These are phyloP conservation scores for Xestia rhomboidea DNA, from an alignment of 2,888 invertebrate species.

Conservation along the genomic window DNA sequence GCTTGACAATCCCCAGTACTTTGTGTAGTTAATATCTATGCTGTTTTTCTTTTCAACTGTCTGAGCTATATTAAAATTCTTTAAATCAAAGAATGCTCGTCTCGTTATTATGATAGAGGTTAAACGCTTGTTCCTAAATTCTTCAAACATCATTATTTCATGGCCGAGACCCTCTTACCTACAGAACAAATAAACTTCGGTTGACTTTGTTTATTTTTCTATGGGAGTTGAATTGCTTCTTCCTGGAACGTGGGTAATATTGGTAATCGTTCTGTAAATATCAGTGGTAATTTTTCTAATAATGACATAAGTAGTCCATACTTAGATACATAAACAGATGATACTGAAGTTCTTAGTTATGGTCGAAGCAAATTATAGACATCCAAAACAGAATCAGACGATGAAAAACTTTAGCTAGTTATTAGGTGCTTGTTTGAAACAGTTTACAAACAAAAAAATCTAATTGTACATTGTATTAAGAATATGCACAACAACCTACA, in stretches of 20 bases:
- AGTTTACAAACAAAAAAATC: slow-evolving; percentile 57
- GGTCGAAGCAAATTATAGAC: slow-evolving; percentile 44
- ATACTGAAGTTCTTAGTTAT: slow-evolving; percentile 11
- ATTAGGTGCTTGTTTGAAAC: slow-evolving; percentile 53
- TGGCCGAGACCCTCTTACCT: slow-evolving; percentile 80
- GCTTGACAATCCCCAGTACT: slow-evolving; percentile 57
- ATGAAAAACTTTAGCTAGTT: slow-evolving; percentile 32
- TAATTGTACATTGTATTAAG: slow-evolving; percentile 69
- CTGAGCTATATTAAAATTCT: slow-evolving; percentile 69
- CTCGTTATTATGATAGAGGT: slow-evolving; percentile 69
- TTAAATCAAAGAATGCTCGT: slow-evolving; percentile 69
- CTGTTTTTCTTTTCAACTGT: slow-evolving; percentile 45
- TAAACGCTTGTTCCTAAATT: slow-evolving; percentile 78
- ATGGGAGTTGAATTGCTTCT: slow-evolving; percentile 85
- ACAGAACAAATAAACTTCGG: slow-evolving; percentile 86
- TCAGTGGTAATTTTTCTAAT: slow-evolving; percentile 67
- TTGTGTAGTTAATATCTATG: slow-evolving; percentile 54
- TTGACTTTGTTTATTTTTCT: slow-evolving; percentile 87
- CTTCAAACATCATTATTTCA: slow-evolving; percentile 85
- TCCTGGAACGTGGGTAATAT: slow-evolving; percentile 84
- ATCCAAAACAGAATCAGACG: slow-evolving; percentile 17
- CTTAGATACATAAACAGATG: slow-evolving; percentile 37
- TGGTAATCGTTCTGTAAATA: slow-evolving; percentile 86
- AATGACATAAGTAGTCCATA: slow-evolving; percentile 53
- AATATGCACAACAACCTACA: slow-evolving; percentile 82